A percentile compares a stretch with the other conserved stretches of the same genome.
Evolutionary conservation across 2,797 vertebrate genomes (phyloP).

Genomic region (Capromys pilorides): DNA sequence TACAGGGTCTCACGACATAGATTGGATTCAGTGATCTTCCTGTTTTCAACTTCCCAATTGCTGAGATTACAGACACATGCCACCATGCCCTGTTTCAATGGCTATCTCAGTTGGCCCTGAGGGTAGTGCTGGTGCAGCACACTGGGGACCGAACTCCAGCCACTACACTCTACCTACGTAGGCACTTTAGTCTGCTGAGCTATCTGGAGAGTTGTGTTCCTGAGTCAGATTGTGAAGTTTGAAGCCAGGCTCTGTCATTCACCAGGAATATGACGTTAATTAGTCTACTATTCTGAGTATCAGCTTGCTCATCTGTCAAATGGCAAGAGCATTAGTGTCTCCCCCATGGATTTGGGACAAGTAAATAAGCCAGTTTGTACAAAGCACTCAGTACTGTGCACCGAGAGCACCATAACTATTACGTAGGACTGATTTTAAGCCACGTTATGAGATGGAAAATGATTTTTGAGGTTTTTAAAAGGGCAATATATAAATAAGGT

Average conservation of each 20-base stretch:
- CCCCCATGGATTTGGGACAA: neutral
- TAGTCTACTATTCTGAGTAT: neutral
- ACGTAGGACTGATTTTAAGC: neutral
- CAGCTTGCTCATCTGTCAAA: constrained; percentile 24
- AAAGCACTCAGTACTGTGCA: neutral
- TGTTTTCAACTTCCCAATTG: no score
- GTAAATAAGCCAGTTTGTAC: neutral
- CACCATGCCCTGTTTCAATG: no score
- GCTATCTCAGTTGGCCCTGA: no score
- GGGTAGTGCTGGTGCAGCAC: no score
- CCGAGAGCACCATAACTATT: neutral
- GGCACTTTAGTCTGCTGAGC: no score
- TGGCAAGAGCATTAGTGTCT: neutral
- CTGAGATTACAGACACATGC: no score
- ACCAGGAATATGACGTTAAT: neutral
- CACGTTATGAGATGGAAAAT: neutral
- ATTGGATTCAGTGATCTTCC: no score
- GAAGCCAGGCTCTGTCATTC: neutral
- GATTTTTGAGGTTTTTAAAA: neutral
- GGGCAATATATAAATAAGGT: neutral
- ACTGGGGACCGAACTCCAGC: no score
- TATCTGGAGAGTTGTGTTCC: neutral
- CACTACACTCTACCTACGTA: no score
- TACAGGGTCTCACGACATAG: no score
- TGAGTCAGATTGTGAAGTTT: neutral